Base-by-base conservation (phyloP, 2,113 vertebrate species). In the Tautogolabrus adspersus region DNA sequence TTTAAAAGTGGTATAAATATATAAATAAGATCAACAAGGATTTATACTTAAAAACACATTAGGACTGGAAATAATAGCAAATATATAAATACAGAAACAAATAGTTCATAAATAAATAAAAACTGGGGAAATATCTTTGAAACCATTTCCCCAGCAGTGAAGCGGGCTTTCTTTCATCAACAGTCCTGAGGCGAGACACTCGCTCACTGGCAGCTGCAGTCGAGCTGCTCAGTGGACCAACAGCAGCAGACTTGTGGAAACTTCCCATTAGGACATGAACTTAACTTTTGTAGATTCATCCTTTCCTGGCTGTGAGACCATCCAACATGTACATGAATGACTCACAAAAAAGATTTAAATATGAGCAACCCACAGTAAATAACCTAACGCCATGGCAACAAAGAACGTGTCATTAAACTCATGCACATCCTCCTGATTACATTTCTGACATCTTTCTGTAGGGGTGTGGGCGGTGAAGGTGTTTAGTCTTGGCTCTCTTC, bases 401-500 rank as follows among this genome's bases (percentile, higher is more conserved):
- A 57, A 77, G 15, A 21, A 23, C 8, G 10, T 44, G 56, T 63
- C 23, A 26, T 61, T 21, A 12, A 46, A 37, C 42, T 23, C 37
- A 5, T 16, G 19, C 47, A 49, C 21, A 1, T 59, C 30, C 56
- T 52, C 57, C 49, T 3, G 2, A 13, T 0, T 10, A 12, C 15
- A 5, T 5, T 15, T 68, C 37, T 3, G 52, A 34, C 30, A 34
- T 26, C 89, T 86, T 96, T 87, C 94, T 95, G 83, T 96, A 96
- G 1, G 96, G 96, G 87, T 96, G 84, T 9, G 46, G 77, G 18
- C n/a, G 93, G 91, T 98, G 97, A 62, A 98, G 95, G 21, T 94
- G 92, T 87, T 94, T 95, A 75, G 94, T 92, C 55, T 91, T 96
- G 78, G 95, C 96, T 92, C 91, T 96, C 93, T 94, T 97, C 85